Base-by-base conservation (phyloP, 2,888 invertebrate genomes). In the Caenorhabditis becei region DNA sequence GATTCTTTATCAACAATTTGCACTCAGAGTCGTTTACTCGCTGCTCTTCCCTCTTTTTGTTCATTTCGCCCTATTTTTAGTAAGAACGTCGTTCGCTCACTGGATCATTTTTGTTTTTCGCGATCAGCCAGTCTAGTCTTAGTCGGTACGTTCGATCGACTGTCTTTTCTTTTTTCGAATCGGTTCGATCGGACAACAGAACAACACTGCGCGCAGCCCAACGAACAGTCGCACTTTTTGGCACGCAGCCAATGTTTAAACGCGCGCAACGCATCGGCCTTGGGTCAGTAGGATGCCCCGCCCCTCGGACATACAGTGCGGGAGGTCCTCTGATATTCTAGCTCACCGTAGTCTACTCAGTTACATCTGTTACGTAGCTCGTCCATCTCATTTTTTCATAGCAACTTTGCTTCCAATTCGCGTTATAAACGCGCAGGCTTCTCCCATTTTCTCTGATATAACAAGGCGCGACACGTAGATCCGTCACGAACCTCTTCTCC, bases 211-310 rank as follows among this genome's bases (percentile, higher is more conserved):
- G 63, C 65, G 65, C 65, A 24, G 35, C 37, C 8, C 63, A 26
- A 63, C 37, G 74, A 74, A 74, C 74, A 66, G 74, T 59, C 74
- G 74, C 66, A 74, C 74, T 74, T 59, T 66, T 74, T 74, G 74
- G 74, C 65, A 74, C 74, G 59, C 74, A 66, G 74, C 74, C 74
- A 74, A 74, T 74, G 59, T 74, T 65, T 66, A 66, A 74, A 66
- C 59, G 74, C 49, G 65, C 32, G 65, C 65, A 41, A 10, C 14
- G 74, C 74, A 49, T 66, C 65, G 65, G 49, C 72, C 72, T 72
- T 66, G 59, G 74, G 66, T 66, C 63, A 65, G 44, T 20, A 24
- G 26, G 63, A 56, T 24, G 49, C 58, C 49, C 63, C 72, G 65
- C 72, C 69, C 53, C 4, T 23, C n/a, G 26, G 14, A 3, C 14